phyloP scores from a whole-genome alignment of 2,113 vertebrate genomes.

The Apeltes quadracus region DNA sequence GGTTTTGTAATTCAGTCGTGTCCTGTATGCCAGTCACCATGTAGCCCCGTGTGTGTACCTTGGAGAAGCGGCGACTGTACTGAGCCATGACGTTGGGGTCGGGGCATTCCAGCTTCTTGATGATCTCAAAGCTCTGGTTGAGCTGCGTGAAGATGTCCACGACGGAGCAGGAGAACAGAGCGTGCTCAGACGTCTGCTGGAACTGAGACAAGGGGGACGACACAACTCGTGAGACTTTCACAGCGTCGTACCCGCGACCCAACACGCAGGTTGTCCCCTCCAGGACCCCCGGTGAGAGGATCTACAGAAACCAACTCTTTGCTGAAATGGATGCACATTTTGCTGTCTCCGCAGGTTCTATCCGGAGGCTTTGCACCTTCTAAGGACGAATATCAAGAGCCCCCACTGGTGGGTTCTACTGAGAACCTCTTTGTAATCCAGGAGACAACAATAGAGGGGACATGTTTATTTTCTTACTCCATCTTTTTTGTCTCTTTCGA shows the following conservation, averaged over 20 bases:
- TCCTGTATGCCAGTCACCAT: neutral
- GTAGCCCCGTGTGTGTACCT: conserved; percentile 80
- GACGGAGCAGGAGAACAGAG: conserved; percentile 98
- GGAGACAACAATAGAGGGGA: neutral
- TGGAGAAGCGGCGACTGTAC: conserved; percentile 95
- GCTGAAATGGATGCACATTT: no score
- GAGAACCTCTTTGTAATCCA: neutral
- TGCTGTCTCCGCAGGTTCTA: no score
- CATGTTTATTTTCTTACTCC: conserved; percentile 83
- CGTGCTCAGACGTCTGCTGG: conserved; percentile 98
- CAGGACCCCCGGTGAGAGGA: no score
- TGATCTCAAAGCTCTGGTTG: conserved; percentile 99
- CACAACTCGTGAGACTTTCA: neutral
- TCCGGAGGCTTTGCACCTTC: neutral
- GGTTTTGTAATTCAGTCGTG: conserved; percentile 24
- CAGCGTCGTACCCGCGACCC: no score
- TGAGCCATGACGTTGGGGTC: conserved; percentile 92
- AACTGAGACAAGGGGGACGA: conserved; percentile 81
- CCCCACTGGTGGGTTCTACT: neutral
- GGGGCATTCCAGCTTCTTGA: conserved; percentile 97
- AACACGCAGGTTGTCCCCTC: no score
- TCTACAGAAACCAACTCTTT: no score
- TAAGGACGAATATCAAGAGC: neutral
- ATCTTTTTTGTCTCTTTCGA: conserved; percentile 98
- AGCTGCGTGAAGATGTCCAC: conserved; percentile 99